Conservation (phyloP, 2,113 vertebrate species). For the Eudorcas thomsonii region DNA sequence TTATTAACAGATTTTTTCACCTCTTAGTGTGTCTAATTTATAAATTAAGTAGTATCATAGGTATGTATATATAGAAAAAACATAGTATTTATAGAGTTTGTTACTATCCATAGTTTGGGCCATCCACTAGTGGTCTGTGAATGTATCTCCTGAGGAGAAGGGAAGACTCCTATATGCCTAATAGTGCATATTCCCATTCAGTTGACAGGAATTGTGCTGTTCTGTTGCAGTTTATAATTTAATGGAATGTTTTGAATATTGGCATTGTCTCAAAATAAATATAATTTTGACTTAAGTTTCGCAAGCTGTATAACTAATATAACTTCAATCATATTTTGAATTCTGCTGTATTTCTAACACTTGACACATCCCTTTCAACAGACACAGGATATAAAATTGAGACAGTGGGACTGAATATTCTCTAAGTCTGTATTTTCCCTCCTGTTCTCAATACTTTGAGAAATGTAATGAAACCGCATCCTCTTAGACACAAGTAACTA, state of each 20-base stretch:
- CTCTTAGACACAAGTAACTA: background rate
- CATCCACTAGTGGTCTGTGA: background rate
- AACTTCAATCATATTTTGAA: background rate
- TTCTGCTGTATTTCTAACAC: background rate
- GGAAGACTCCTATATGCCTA: background rate
- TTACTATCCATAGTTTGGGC: background rate
- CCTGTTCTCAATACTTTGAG: background rate
- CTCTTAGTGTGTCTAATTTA: background rate
- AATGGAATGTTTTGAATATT: background rate
- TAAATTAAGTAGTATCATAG: background rate
- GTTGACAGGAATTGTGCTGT: background rate
- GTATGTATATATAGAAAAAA: background rate
- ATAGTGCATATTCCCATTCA: background rate
- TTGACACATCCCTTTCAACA: background rate
- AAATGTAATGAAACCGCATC: background rate
- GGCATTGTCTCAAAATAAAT: background rate
- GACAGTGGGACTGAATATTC: fast-evolving
- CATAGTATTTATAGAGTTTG: background rate
- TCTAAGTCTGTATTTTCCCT: fast-evolving
- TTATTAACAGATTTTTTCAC: background rate
- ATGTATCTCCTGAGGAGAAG: background rate
- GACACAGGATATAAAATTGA: background rate
- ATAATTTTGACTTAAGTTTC: background rate
- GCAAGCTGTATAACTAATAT: background rate
- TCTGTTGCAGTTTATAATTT: background rate